Evolutionary conservation across 2,113 vertebrate species (phyloP).

Genomic region (Lycaon pictus): DNA sequence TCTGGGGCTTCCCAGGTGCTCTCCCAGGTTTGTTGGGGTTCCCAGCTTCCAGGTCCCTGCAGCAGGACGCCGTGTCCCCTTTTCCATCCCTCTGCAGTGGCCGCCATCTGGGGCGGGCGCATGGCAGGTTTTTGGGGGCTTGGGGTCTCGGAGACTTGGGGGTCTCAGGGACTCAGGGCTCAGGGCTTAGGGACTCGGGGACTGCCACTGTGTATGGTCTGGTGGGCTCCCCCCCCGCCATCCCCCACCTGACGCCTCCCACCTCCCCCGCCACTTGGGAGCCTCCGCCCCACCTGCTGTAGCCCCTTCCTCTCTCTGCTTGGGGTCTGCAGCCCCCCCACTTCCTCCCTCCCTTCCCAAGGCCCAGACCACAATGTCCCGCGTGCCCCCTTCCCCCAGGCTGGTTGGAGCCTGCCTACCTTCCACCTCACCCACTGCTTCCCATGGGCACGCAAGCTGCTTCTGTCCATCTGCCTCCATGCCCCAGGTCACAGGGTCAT

Average conservation of each 20-base stretch:
- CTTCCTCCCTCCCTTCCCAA: slow-evolving; percentile 40
- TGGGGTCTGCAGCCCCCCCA: not conserved
- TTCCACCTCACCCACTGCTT: slow-evolving; percentile 32
- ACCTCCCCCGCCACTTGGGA: no score
- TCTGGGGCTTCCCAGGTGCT: no score
- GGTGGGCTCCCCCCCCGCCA: no score
- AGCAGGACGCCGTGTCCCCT: fast-evolving
- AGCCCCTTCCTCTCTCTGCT: slow-evolving; percentile 47
- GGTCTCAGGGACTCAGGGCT: no score
- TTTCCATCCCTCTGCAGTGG: fast-evolving
- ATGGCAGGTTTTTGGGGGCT: fast-evolving
- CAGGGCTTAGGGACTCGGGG: no score
- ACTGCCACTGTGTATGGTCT: no score
- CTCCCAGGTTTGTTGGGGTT: no score
- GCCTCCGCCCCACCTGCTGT: not conserved
- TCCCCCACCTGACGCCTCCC: no score
- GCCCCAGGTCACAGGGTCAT: not conserved
- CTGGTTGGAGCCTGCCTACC: slow-evolving; percentile 75
- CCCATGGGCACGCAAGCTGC: not conserved
- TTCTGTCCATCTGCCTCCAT: fast-evolving
- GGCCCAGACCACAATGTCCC: not conserved
- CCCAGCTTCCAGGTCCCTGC: not conserved
- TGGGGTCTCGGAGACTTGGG: no score
- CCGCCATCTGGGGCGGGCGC: fast-evolving
- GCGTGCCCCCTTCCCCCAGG: slow-evolving; percentile 23